Evolutionary conservation across 2,113 vertebrate genomes (phyloP), one percentile per base, ranked within the genome.

Genomic region (Pagrus major): DNA sequence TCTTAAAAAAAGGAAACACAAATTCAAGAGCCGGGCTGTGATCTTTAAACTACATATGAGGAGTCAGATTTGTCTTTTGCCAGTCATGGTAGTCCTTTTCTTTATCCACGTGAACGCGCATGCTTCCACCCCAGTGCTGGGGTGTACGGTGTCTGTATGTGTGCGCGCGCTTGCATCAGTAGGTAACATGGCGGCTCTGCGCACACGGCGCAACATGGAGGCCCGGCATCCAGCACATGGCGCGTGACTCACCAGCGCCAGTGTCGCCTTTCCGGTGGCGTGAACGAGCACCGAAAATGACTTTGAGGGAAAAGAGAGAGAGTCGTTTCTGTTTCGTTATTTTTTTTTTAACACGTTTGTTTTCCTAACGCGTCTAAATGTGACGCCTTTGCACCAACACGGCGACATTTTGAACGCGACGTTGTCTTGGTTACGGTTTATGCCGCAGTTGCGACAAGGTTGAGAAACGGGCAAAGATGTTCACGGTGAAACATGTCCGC

Each of bases 141-240:
- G n/a, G 12, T 71, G 39, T 21, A 10, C 9, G 1, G 4, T 1
- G 29, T 25, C n/a, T n/a, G n/a, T n/a, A n/a, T n/a, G 10, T 0
- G 16, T 5, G 78, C 1, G 72, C 88, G 88, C 79, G 81, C 80
- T 33, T 81, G 52, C 70, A 42, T 72, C 67, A 33, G 74, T 67
- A 31, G 56, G 88, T 87, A 95, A 95, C 92, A 95, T 95, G 94
- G 94, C 94, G 90, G 88, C 74, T 55, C 66, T 73, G 88, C 80
- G 59, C 39, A 55, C 60, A 29, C 69, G 74, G 42, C 78, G 74
- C 86, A 94, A 95, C 94, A 95, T 95, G 95, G 95, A 94, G 85
- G 86, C 70, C n/a, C 3, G 44, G 9, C 18, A 10, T 0, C 18
- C 61, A 73, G 80, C 89, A 90, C 86, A 69, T 89, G 79, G 80